A percentile compares a stretch with the other conserved stretches of the same genome.
Conservation (phyloP, 2,113 vertebrate species). For the Brachyhypopomus occidentalis region DNA sequence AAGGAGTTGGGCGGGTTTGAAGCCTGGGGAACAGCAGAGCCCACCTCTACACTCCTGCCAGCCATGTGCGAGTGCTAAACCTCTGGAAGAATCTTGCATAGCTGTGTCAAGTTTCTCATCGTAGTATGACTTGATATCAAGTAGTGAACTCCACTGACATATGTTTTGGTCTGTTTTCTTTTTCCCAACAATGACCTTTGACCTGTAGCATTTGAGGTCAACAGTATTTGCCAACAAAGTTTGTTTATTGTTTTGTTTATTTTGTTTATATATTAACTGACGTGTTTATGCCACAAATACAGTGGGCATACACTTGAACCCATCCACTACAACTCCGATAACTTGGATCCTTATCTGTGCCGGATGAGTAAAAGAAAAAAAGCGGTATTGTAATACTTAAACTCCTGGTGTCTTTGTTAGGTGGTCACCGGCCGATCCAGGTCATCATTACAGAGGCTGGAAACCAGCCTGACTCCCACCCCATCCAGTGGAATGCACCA, state of each 20-base stretch:
- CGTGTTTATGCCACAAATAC: too few relatives aligned
- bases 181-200: slow-evolving; percentile 8
- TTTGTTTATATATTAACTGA: neutral
- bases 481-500: slow-evolving; percentile 92
- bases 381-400: too few relatives aligned
- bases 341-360: too few relatives aligned
- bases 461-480: slow-evolving; percentile 91
- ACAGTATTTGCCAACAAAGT: neutral
- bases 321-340: too few relatives aligned
- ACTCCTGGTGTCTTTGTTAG: slow-evolving; percentile 58
- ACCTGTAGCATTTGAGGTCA: neutral
- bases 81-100: slow-evolving; percentile 68
- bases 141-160: slow-evolving; percentile 12
- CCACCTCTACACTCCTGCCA: slow-evolving; percentile 33
- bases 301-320: neutral
- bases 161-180: slow-evolving; percentile 8
- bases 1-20: slow-evolving; percentile 7
- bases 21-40: slow-evolving; percentile 2
- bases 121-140: slow-evolving; percentile 16
- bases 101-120: slow-evolving; percentile 57
- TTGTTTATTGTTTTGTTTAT: neutral
- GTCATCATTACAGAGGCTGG: slow-evolving; percentile 91
- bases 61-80: slow-evolving; percentile 48
- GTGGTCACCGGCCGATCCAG: slow-evolving; percentile 85
- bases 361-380: too few relatives aligned